A percentile compares a stretch with the other conserved stretches of the same genome.
phyloP scores from a whole-genome alignment of 2,113 vertebrate genomes.

The Notiomystis cincta region DNA sequence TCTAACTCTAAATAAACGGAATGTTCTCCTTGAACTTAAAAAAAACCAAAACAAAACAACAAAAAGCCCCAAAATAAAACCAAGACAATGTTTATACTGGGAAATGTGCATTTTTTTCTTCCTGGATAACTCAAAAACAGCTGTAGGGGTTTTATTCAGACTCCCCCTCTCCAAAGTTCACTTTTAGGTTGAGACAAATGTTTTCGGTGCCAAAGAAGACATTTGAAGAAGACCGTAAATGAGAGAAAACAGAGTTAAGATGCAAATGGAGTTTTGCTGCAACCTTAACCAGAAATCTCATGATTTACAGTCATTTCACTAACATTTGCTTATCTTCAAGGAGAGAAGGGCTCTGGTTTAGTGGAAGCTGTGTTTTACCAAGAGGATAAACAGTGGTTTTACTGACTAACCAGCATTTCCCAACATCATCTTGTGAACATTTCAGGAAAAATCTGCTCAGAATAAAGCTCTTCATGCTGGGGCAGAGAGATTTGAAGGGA shows the following conservation, averaged over 20 bases:
- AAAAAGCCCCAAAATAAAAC: background rate
- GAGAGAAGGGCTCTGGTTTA: background rate
- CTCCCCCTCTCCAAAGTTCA: constrained; percentile 32
- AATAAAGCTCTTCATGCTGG: background rate
- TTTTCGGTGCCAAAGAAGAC: constrained; percentile 49
- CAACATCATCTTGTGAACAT: background rate
- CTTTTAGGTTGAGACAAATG: constrained; percentile 52
- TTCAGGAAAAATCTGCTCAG: background rate
- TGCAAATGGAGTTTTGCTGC: constrained; percentile 35
- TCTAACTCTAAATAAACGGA: constrained; percentile 40
- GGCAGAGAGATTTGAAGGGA: background rate
- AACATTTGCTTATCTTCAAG: constrained; percentile 48
- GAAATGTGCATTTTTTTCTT: constrained; percentile 49
- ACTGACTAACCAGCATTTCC: constrained; percentile 28
- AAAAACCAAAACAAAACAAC: background rate
- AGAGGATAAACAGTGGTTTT: constrained; percentile 29
- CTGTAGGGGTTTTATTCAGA: constrained; percentile 53
- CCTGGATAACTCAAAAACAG: constrained; percentile 55
- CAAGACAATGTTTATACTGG: constrained; percentile 51
- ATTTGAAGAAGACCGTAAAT: constrained; percentile 6
- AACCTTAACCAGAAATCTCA: constrained; percentile 6
- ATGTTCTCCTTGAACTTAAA: constrained; percentile 48
- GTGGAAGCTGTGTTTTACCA: background rate
- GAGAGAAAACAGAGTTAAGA: constrained; percentile 28
- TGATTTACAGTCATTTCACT: constrained; percentile 4